Conservation (phyloP, 2,113 vertebrate species). For the Oreochromis spilurus region DNA sequence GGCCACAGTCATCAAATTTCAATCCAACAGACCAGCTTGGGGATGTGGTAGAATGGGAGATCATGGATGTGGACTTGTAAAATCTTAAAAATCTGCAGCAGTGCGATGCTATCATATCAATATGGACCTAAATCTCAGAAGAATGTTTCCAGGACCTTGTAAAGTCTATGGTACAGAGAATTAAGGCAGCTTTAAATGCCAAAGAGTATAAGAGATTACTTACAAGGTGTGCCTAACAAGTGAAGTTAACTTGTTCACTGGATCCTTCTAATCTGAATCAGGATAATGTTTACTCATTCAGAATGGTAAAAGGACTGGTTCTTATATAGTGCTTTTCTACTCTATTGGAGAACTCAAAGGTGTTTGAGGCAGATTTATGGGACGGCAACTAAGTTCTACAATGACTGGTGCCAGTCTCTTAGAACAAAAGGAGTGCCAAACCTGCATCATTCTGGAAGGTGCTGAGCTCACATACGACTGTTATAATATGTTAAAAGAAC, state of each 20-base stretch:
- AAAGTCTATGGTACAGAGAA: not conserved
- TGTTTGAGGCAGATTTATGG: not conserved
- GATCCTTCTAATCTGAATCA: not conserved
- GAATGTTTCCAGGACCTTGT: not conserved
- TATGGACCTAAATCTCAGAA: not conserved
- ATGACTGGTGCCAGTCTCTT: not conserved
- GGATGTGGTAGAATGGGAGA: not conserved
- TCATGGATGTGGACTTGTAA: not conserved
- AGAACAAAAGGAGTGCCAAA: accelerated
- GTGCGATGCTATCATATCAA: not conserved
- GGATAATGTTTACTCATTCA: not conserved
- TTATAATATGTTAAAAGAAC: not conserved
- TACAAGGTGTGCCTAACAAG: not conserved
- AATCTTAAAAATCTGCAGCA: not conserved
- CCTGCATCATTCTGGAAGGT: not conserved
- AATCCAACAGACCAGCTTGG: not conserved
- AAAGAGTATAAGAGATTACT: not conserved
- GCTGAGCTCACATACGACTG: not conserved
- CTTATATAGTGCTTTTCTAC: not conserved
- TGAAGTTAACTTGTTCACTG: not conserved
- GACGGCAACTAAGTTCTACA: accelerated
- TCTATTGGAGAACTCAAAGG: not conserved
- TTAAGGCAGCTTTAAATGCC: accelerated
- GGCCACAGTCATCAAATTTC: not conserved
- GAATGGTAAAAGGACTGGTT: not conserved